Evolutionary conservation across 2,113 vertebrate species (phyloP), one percentile per base, ranked within the genome.

Genomic region (Eurypyga helias): DNA sequence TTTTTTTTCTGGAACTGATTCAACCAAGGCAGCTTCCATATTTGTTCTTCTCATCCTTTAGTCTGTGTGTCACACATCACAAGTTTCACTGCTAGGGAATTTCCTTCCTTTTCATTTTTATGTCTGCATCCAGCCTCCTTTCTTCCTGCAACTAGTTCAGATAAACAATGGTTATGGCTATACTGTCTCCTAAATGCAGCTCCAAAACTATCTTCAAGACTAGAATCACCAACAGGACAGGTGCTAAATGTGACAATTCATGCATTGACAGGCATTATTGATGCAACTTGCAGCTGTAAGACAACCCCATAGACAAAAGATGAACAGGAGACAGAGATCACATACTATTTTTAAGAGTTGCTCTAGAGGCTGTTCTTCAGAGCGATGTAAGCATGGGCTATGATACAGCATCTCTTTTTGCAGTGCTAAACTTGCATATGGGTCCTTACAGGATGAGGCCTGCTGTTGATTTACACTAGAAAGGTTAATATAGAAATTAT

Each of bases 401-500:
- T 41, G 57, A 55, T 34, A 11, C 7, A 54, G 45, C 52, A 77
- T 26, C 80, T 83, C 29, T 72, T 17, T 61, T 54, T 70, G 62
- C 69, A 73, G 49, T 34, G 51, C 77, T 43, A 78, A 86, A 76
- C 89, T 61, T 9, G 46, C 46, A 36, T 24, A 26, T 1, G 13
- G 45, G 41, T 96, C 66, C 79, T 83, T 62, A 8, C 25, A 93
- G 86, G 58, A 77, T 54, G 46, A 93, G 49, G 54, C 46, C 85
- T 62, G 58, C 23, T 57, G 61, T 0, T 88, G 66, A 95, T 94
- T 95, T 96, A 76, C 82, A 83, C 83, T 86, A 94, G 83, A 89
- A 95, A 96, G 77, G 16, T 83, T 90, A 92, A 83, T 62, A 86
- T 1, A 90, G 83, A 83, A 93, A 96, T 85, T 84, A 90, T 41